Evolutionary conservation across 2,113 vertebrate genomes (phyloP).

Genomic region (Cololabis saira): DNA sequence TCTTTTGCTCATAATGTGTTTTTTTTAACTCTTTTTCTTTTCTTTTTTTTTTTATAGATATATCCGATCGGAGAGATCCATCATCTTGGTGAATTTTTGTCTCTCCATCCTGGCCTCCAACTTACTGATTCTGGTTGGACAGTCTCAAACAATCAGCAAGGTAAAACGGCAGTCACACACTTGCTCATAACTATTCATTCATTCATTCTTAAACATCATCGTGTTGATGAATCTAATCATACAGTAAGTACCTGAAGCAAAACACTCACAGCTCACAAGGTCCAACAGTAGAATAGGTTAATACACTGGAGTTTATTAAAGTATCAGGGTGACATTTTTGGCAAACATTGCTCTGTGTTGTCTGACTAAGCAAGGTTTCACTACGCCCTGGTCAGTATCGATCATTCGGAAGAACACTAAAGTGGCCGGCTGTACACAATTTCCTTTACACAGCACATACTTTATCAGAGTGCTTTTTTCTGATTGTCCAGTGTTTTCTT

Average conservation of each 20-base stretch:
- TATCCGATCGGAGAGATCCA: conserved; percentile 95
- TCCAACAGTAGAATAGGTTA: not conserved
- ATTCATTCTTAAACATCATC: not conserved
- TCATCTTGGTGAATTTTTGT: conserved; percentile 98
- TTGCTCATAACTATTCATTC: not conserved
- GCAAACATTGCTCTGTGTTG: conserved; percentile 6
- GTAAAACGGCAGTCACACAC: conserved; percentile 72
- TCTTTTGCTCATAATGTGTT: not conserved
- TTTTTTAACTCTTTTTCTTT: not conserved
- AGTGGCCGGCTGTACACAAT: conserved; percentile 3
- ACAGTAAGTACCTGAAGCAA: not conserved
- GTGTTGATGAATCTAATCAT: not conserved
- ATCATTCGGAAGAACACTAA: conserved; percentile 8
- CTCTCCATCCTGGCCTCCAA: conserved; percentile 98
- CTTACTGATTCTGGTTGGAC: conserved; percentile 95
- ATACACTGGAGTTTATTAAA: conserved; percentile 23
- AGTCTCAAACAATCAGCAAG: conserved; percentile 98
- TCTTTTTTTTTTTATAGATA: conserved; percentile 80
- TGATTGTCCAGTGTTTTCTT: conserved; percentile 13
- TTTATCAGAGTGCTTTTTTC: conserved; percentile 15
- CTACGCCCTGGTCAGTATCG: conserved; percentile 35
- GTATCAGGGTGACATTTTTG: conserved; percentile 26
- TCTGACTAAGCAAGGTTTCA: conserved; percentile 45
- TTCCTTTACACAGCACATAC: not conserved
- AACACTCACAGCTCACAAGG: not conserved